Base-by-base conservation (phyloP, 1,140 invertebrate species). In the Micrasema minimum region DNA sequence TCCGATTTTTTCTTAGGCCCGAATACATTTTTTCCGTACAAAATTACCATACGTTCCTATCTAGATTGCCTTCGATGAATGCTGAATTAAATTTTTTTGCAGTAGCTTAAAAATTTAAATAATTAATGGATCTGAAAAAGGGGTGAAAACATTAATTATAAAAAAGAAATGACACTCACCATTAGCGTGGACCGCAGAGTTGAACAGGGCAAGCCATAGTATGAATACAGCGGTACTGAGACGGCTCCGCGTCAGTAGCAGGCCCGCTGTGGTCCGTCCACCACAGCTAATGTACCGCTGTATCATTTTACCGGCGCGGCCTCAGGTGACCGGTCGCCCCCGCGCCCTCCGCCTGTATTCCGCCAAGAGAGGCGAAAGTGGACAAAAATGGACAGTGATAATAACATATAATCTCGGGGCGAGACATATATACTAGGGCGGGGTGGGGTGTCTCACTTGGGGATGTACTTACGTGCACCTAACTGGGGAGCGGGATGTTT, bases 331-430 rank as follows among this genome's bases (percentile, higher is more conserved):
- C 64, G 35, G 65, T 69, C 68, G 68, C 67, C n/a, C 62, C 62
- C 53, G 66, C 66, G 66, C 66, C 48, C 65, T 57, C 72, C 64
- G 55, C 69, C 69, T 68, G 66, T 74, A 37, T 73, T 70, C 46
- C 72, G n/a, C n/a, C n/a, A n/a, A n/a, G n/a, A n/a, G n/a, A n/a
- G n/a, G n/a, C n/a, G n/a, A n/a, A 69, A 74, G 69, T 74, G 67
- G 72, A 74, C 64, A 74, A 71, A 74, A 74, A 74, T 71, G 46
- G 65, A 74, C 59, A 71, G 66, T 74, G 72, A 74, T 74, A 74
- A 74, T 71, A 74, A 74, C 72, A 74, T 68, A 65, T 23, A 71
- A 69, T 55, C 69, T 62, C 53, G 7, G 23, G 71, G 46, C 31
- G 57, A 71, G 65, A 74, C 72, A 74, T 70, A 69, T 57, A 70